Evolutionary conservation across 2,797 vertebrate species (phyloP), one percentile per base, ranked within the genome.

Genomic region (Pantherophis vulpinus): DNA sequence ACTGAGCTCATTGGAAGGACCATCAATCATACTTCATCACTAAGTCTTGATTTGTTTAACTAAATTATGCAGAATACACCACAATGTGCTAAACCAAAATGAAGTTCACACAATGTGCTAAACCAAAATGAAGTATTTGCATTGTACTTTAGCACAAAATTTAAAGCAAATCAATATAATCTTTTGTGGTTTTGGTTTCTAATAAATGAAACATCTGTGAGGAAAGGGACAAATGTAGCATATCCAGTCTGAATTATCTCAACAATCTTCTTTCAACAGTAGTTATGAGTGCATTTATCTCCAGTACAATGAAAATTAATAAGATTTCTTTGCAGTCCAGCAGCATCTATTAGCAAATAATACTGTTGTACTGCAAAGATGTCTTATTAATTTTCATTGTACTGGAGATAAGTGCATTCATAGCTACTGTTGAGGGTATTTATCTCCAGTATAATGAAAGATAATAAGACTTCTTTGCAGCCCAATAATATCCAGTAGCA

Each of bases 381-480:
- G 70, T 74, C 25, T 74, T 93, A 74, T 74, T 74, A 37, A 74
- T 74, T 37, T 74, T 74, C 32, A 74, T 74, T 74, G 1, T 74
- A 74, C 32, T 74, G 32, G 70, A 37, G 70, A 74, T 54, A 60
- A 18, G 70, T 20, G 70, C 32, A 74, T 37, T 74, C 16, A 37
- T 20, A 88, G 37, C 13, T 29, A 54, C 70, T 74, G 70, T 37
- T 54, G 55, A 59, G 29, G 55, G 54, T 42, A 25, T 63, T 74
- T 91, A 55, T 20, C 58, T 29, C 2, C 90, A 25, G n/a, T 55
- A 89, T 58, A n/a, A 2, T 0, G 0, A 25, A 25, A 20, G 0
- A 18, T 66, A 29, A n/a, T n/a, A 3, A 0, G 1, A 20, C 0
- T 0, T 25, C 42, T 27, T 12, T 13, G 54, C 83, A 27, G 0